Conservation (phyloP, 2,888 invertebrate genomes). For the Drosophila mettleri region DNA sequence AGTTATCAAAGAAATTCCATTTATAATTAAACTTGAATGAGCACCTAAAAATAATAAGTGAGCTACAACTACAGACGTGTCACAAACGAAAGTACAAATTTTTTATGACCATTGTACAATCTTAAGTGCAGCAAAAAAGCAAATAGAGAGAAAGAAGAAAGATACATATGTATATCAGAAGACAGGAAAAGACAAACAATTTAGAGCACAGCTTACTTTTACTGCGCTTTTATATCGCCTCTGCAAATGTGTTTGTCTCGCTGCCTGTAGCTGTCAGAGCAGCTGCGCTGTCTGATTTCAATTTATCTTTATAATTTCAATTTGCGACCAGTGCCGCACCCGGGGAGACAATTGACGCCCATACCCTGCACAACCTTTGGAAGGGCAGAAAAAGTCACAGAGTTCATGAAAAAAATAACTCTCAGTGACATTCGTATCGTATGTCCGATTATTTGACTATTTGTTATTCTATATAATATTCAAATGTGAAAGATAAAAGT, state of each 20-base stretch:
- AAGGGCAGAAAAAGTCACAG: neutral
- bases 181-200: constrained; percentile 48
- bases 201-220: constrained; percentile 63
- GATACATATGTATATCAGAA: neutral
- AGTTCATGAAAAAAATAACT: neutral
- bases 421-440: too few relatives aligned
- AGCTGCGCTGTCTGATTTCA: constrained; percentile 62
- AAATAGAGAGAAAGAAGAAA: too few relatives aligned
- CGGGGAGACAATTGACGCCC: constrained; percentile 28
- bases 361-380: constrained; percentile 17
- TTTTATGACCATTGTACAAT: constrained; percentile 55
- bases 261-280: constrained; percentile 31
- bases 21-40: constrained; percentile 41
- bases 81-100: constrained; percentile 67
- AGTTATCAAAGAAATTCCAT: constrained; percentile 36
- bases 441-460: neutral
- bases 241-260: constrained; percentile 13
- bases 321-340: constrained; percentile 52
- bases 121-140: constrained; percentile 48
- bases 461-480: neutral
- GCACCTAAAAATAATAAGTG: constrained; percentile 48
- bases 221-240: constrained; percentile 49
- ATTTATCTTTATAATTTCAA: constrained; percentile 74
- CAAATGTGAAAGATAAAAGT: neutral
- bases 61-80: constrained; percentile 26